phyloP scores from a whole-genome alignment of 64 coral and sea anemone species.

The Trachythela sp. region DNA sequence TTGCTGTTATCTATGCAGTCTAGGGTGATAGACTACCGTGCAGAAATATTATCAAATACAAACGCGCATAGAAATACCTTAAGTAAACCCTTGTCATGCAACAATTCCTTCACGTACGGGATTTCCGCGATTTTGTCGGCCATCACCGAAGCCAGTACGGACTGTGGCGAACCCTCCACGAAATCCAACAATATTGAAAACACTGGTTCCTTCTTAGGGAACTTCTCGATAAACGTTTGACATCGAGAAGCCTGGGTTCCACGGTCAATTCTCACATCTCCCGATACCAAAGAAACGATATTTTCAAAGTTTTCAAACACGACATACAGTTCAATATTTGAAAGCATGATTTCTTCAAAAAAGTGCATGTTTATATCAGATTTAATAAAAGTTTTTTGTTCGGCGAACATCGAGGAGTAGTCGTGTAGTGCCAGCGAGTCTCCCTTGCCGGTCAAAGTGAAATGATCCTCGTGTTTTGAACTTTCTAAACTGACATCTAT shows the following conservation, averaged over 20 bases:
- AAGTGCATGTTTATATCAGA: conserved; percentile 66
- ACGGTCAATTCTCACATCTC: conserved; percentile 47
- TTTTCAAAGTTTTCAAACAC: conserved; percentile 84
- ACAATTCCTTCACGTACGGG: conserved; percentile 87
- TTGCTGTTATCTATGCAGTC: too few relatives aligned
- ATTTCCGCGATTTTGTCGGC: conserved; percentile 77
- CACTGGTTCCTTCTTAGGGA: conserved; percentile 67
- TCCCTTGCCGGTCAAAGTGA: conserved; percentile 72
- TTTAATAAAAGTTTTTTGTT: conserved; percentile 60
- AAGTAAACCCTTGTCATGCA: neutral
- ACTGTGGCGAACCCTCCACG: conserved; percentile 56
- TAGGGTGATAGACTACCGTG: too few relatives aligned
- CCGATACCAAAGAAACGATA: conserved; percentile 89
- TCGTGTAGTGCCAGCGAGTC: conserved; percentile 60
- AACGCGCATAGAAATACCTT: too few relatives aligned
- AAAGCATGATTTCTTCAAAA: conserved; percentile 57
- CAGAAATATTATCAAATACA: too few relatives aligned
- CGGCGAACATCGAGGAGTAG: conserved; percentile 56
- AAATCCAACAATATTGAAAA: conserved; percentile 89
- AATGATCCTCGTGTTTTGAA: conserved; percentile 83
- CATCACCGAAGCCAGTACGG: conserved; percentile 71
- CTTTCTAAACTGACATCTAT: conserved; percentile 70
- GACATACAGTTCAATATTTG: conserved; percentile 85
- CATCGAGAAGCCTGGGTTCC: conserved; percentile 48
- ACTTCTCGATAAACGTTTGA: conserved; percentile 73